A percentile compares a stretch with the other conserved stretches of the same genome.
Conservation (phyloP, 2,797 vertebrate species). For the Peromyscus melanophrys region DNA sequence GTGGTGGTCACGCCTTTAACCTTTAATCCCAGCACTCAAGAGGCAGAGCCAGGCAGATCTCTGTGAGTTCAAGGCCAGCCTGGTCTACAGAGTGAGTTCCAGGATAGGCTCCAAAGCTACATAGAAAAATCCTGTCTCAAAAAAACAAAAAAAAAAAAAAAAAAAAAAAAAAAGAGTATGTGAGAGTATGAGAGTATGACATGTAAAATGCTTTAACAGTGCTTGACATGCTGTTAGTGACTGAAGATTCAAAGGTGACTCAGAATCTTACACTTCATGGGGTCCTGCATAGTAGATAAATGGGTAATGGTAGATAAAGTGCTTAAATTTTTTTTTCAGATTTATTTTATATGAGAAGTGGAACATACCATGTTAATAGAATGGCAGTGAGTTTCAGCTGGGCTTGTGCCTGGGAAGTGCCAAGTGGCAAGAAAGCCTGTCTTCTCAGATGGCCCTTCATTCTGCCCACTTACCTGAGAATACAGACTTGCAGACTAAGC, state of each 20-base stretch:
- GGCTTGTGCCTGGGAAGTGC: conserved; percentile 29
- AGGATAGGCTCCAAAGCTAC: too few species aligned
- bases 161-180: not conserved
- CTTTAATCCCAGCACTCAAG: too few species aligned
- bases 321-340: not conserved
- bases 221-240: not conserved
- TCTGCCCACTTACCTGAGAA: conserved; percentile 56
- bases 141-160: too few species aligned
- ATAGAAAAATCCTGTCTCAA: too few species aligned
- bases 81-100: too few species aligned
- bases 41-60: too few species aligned
- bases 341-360: not conserved
- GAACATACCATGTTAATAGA: not conserved
- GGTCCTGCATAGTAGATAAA: not conserved
- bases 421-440: conserved; percentile 48
- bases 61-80: too few species aligned
- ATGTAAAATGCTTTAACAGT: conserved; percentile 1
- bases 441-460: conserved; percentile 48
- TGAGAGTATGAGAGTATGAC: not conserved
- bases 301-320: conserved; percentile 37
- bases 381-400: conserved; percentile 33
- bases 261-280: not conserved
- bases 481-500: conserved; percentile 35
- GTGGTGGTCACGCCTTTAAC: too few species aligned
- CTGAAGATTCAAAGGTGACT: conserved; percentile 27